Conservation (phyloP, 2,888 invertebrate genomes). For the Linnaemya vulpina region DNA sequence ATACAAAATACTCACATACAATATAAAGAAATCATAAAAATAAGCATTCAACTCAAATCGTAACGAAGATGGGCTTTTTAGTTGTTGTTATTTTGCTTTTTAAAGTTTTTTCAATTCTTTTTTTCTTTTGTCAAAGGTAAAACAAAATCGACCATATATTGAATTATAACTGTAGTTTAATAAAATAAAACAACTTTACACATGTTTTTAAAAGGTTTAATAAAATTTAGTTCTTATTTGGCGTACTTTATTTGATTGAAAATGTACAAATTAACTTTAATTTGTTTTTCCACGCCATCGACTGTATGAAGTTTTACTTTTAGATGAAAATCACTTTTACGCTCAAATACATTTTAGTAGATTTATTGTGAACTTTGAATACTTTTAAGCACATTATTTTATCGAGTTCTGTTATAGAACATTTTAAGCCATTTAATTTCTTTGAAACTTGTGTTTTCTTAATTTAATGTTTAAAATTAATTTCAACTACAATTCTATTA, state of each 20-base stretch:
- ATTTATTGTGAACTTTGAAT: background rate
- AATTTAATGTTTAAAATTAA: background rate
- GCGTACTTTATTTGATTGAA: too few relatives aligned
- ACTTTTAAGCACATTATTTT: background rate
- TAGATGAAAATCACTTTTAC: background rate
- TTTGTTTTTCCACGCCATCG: background rate
- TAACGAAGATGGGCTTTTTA: constrained; percentile 43
- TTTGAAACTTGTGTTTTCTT: constrained; percentile 2
- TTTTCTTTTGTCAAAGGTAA: constrained; percentile 41
- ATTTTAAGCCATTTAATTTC: background rate
- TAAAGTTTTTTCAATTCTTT: background rate
- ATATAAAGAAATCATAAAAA: constrained; percentile 10
- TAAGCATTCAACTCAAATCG: constrained; percentile 26
- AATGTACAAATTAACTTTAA: too few relatives aligned
- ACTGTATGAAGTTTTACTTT: background rate
- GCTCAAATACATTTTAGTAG: background rate
- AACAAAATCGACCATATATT: constrained; percentile 24
- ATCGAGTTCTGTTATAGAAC: background rate
- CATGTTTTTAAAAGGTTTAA: too few relatives aligned
- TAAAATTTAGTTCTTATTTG: too few relatives aligned
- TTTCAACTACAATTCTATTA: background rate
- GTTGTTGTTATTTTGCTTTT: constrained; percentile 37
- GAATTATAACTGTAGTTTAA: constrained; percentile 49
- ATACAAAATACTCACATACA: constrained; percentile 26
- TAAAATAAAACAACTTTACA: constrained; percentile 4